Base-by-base conservation (phyloP, 2,113 vertebrate species). In the Dinomys branickii region DNA sequence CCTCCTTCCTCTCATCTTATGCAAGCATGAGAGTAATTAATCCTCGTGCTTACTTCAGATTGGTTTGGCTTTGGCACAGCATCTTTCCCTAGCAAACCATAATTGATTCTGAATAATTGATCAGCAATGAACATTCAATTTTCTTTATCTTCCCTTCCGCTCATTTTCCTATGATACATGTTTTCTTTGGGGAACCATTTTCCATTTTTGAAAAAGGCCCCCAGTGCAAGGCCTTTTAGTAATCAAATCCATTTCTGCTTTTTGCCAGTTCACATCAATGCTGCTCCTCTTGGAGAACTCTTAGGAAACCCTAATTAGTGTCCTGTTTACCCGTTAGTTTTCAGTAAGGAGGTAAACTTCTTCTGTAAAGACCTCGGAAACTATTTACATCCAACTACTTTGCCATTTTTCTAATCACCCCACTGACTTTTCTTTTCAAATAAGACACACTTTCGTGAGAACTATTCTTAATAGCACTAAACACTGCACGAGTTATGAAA, bases 81-180 rank as follows among this genome's bases (percentile, higher is more conserved):
- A 95, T 95, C 94, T 94, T 96, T 96, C 90, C 94, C 65, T 96
- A 95, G 95, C 90, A 97, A 98, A 97, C 97, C 97, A 97, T 97
- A 98, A 98, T 95, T 97, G 96, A 97, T 97, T 98, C 97, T 97
- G 92, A 98, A 98, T 98, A 97, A 98, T 97, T 98, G 95, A 98
- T 97, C 95, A 97, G 95, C 11, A 52, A 97, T 1, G 80, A 97
- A 96, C 97, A 97, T 98, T 98, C 98, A 97, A 96, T 98, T 98
- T 98, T 97, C 97, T 97, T 98, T 97, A 97, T 97, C 96, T 97
- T 96, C 96, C 97, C 96, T 98, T 98, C 97, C 97, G 97, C 94
- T 98, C 92, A 90, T 97, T 95, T 56, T 94, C 82, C 50, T 95
- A 90, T 97, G 96, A 97, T 98, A 94, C 86, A 97, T 97, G 95